Base-by-base conservation (phyloP, 1,140 invertebrate species). In the Pseudomyrmex concolor region DNA sequence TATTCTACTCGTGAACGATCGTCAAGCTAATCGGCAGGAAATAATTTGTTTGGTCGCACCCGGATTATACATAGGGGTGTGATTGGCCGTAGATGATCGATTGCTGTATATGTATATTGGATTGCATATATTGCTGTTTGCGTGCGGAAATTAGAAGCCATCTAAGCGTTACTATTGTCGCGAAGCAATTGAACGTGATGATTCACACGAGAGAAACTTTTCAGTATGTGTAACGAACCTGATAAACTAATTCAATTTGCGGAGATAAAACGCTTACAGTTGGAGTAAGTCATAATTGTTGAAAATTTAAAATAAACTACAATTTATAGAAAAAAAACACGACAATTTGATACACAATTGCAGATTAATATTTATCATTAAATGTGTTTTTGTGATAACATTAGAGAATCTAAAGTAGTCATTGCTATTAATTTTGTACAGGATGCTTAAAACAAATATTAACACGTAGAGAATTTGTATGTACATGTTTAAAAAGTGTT, bases 21-120 rank as follows among this genome's bases (percentile, higher is more conserved):
- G 62, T 59, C 25, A 70, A 78, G 74, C 88, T 91, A 92, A 91
- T 91, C 90, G 88, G 84, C 80, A 88, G 91, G 91, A 91, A 92
- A 88, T 92, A 90, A 92, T 92, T 92, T 91, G 91, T 92, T 92
- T 91, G 91, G 86, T 62, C 86, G 83, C 82, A 84, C 71, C 76
- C 71, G 70, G 74, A 78, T 82, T 82, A 34, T 67, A 84, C 86
- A 70, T 25, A 22, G 67, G 34, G 60, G 71, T 87, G 59, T 84
- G 87, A 91, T 91, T 92, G 90, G 87, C 71, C 67, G 70, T 77
- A 77, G 86, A 87, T 90, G 88, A 91, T 92, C 90, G 90, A 92
- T 91, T 77, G 74, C 60, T 50, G 66, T 88, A 63, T 34, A 34
- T 88, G 60, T 34, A 34, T 89, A 84, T 60, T 71, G 34, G 57